Percentiles rank a stretch among this genome's conserved stretches.
Evolutionary conservation across 2,888 invertebrate species (phyloP).

Genomic region (Amphipoea oculea): DNA sequence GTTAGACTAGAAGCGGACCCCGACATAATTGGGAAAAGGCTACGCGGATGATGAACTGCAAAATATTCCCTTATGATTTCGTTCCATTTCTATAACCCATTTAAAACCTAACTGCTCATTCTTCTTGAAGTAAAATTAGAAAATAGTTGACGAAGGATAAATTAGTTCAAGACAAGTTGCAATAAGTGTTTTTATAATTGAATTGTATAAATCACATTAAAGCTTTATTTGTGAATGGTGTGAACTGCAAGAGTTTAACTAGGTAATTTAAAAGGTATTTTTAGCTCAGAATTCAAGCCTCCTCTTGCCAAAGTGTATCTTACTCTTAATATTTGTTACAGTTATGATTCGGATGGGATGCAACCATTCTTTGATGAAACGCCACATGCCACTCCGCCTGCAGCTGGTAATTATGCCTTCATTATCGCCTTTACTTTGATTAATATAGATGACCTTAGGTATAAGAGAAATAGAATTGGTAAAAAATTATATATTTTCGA

Average conservation of each 20-base stretch:
- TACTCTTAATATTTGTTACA: conserved; percentile 66
- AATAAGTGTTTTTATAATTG: neutral
- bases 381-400: conserved; percentile 88
- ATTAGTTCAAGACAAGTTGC: too few relatives aligned
- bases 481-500: neutral
- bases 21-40: too few relatives aligned
- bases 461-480: neutral
- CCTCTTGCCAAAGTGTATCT: neutral
- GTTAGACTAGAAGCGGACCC: too few relatives aligned
- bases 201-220: too few relatives aligned
- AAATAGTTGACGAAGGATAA: neutral
- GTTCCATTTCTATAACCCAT: neutral
- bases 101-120: neutral
- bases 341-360: conserved; percentile 88
- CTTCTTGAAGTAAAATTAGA: neutral
- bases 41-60: neutral
- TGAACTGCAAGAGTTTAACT: neutral
- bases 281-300: neutral
- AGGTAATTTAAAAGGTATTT: neutral
- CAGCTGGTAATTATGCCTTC: conserved; percentile 77
- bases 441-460: too few relatives aligned
- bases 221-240: too few relatives aligned
- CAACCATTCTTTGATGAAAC: conserved; percentile 89
- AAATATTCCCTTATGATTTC: neutral
- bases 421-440: neutral